Percentiles rank a stretch among this genome's conserved stretches.
Evolutionary conservation across 1,140 invertebrate species (phyloP).

Genomic region (Bombus confusus): DNA sequence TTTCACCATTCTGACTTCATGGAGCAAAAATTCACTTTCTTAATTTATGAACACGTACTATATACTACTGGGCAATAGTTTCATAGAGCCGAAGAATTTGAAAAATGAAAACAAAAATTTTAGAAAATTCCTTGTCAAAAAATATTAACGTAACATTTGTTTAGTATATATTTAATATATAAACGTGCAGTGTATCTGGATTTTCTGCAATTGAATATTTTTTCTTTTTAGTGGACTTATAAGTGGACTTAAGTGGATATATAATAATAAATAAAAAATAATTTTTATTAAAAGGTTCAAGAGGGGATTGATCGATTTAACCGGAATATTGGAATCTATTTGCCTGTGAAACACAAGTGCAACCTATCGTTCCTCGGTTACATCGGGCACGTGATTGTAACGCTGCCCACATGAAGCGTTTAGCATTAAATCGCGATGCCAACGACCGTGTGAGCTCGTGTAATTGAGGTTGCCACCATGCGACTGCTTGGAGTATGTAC

Average conservation of each 20-base stretch:
- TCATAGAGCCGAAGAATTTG: too few relatives aligned
- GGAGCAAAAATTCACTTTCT: background rate
- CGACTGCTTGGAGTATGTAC: background rate
- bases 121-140: too few relatives aligned
- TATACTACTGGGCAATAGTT: too few relatives aligned
- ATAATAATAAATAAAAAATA: too few relatives aligned
- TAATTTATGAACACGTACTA: too few relatives aligned
- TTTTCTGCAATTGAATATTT: too few relatives aligned
- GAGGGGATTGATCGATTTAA: background rate
- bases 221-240: too few relatives aligned
- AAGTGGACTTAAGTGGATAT: too few relatives aligned
- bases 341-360: slow-evolving; percentile 23
- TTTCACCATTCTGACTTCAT: background rate
- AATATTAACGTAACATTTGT: too few relatives aligned
- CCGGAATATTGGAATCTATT: slow-evolving; percentile 1
- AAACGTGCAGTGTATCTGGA: too few relatives aligned
- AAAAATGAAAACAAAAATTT: too few relatives aligned
- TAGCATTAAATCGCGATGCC: slow-evolving; percentile 48
- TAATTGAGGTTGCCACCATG: slow-evolving; percentile 9
- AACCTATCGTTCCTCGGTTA: slow-evolving; percentile 23
- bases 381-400: slow-evolving; percentile 36
- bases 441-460: slow-evolving; percentile 9
- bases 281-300: background rate
- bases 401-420: slow-evolving; percentile 23
- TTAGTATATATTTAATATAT: too few relatives aligned